Evolutionary conservation across 2,888 invertebrate genomes (phyloP).

Genomic region (Apamea monoglypha): DNA sequence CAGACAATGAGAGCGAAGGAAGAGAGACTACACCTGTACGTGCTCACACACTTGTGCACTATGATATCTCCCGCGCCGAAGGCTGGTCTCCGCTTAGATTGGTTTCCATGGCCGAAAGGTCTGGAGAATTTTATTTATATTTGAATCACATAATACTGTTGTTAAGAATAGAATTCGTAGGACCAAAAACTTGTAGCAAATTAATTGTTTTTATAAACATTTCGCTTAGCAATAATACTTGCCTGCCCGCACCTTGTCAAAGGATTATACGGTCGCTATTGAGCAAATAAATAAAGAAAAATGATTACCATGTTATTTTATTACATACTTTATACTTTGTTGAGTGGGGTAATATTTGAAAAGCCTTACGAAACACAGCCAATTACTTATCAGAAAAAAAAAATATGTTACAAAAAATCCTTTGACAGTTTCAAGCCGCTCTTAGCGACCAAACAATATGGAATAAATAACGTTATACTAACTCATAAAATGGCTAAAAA

Average conservation of each 20-base stretch:
- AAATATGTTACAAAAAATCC: background rate
- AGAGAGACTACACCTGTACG: no score
- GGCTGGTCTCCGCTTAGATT: no score
- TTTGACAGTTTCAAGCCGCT: slow-evolving; percentile 9
- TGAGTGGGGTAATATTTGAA: slow-evolving; percentile 4
- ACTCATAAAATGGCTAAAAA: background rate
- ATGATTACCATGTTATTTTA: background rate
- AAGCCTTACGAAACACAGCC: background rate
- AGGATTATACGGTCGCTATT: background rate
- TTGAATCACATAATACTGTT: background rate
- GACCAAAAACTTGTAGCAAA: background rate
- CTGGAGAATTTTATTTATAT: background rate
- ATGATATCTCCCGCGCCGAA: no score
- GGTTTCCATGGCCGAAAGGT: no score
- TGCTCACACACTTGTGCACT: no score
- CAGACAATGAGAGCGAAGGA: no score
- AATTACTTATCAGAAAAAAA: slow-evolving; percentile 14
- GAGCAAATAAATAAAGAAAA: background rate
- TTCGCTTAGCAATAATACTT: background rate
- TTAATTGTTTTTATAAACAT: background rate
- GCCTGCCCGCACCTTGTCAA: no score
- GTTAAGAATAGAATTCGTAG: no score
- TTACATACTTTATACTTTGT: background rate
- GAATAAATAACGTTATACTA: background rate
- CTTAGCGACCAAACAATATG: background rate